Percentiles rank a stretch among this genome's conserved stretches.
These are phyloP conservation scores for Antheraea assamensis DNA, from an alignment of 2,888 invertebrate genomes.

Conservation along the genomic window DNA sequence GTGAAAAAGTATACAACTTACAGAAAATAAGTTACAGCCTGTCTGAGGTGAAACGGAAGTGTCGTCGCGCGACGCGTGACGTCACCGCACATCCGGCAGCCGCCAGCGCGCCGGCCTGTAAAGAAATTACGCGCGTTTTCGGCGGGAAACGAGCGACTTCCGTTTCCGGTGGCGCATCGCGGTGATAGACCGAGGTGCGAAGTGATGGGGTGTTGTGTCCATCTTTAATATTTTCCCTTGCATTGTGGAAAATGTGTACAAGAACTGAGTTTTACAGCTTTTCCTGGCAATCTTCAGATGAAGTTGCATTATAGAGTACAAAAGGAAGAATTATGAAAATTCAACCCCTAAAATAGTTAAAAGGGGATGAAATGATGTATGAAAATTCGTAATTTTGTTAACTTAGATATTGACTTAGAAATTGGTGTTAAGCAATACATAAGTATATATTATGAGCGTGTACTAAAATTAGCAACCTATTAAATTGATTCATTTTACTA, in stretches of 20 bases:
- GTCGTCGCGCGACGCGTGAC: constrained; percentile 55
- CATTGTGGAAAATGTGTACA: neutral
- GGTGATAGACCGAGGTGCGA: constrained; percentile 24
- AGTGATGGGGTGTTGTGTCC: constrained; percentile 36
- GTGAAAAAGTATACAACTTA: neutral
- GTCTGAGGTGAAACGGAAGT: constrained; percentile 33
- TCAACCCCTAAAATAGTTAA: too few species aligned
- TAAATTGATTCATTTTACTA: too few species aligned
- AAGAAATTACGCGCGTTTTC: constrained; percentile 73
- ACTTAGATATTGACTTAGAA: too few species aligned
- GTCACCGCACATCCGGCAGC: constrained; percentile 53
- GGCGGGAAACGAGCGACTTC: constrained; percentile 71
- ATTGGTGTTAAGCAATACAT: too few species aligned
- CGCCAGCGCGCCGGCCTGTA: constrained; percentile 68
- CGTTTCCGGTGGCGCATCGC: constrained; percentile 49
- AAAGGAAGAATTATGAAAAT: too few species aligned
- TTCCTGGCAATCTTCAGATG: neutral
- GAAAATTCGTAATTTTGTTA: too few species aligned
- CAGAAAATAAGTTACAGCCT: neutral
- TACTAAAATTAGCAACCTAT: too few species aligned
- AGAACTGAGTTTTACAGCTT: neutral
- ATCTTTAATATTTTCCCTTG: neutral
- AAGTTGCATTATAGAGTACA: too few species aligned
- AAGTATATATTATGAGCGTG: too few species aligned
- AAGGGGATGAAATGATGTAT: too few species aligned